These are phyloP conservation scores for Erpornis zantholeuca DNA, from an alignment of 2,113 vertebrate species.

Conservation along the genomic window DNA sequence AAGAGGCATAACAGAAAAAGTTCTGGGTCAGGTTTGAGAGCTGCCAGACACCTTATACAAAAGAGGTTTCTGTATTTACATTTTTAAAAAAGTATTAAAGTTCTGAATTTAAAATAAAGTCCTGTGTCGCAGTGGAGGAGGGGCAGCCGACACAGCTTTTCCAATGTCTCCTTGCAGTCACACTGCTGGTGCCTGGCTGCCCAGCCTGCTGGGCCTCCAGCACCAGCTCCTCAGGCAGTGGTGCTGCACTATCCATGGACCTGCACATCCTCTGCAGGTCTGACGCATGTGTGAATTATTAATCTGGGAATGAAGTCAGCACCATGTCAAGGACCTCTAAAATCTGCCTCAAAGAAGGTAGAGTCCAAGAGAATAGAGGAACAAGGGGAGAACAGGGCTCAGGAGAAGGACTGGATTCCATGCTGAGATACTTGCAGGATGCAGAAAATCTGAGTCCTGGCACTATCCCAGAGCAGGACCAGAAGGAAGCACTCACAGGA, in stretches of 20 bases:
- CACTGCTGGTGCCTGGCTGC: not conserved
- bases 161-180: not conserved
- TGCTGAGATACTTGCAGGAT: not conserved
- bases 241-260: not conserved
- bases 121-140: not conserved
- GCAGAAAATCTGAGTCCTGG: not conserved
- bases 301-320: constrained; percentile 28
- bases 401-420: not conserved
- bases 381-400: not conserved
- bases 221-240: not conserved
- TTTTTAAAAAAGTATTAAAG: not conserved
- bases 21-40: not conserved
- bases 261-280: not conserved
- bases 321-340: constrained; percentile 36
- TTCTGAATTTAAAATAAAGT: not conserved
- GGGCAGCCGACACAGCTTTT: not conserved
- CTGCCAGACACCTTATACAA: not conserved
- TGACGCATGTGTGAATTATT: constrained; percentile 35
- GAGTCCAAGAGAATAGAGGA: not conserved
- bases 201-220: not conserved
- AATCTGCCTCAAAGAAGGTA: not conserved
- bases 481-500: not conserved
- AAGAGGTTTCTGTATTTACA: not conserved
- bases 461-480: not conserved
- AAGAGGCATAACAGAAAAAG: not conserved